These are phyloP conservation scores for Hycleus cichorii DNA, from an alignment of 1,140 invertebrate species.

Conservation along the genomic window DNA sequence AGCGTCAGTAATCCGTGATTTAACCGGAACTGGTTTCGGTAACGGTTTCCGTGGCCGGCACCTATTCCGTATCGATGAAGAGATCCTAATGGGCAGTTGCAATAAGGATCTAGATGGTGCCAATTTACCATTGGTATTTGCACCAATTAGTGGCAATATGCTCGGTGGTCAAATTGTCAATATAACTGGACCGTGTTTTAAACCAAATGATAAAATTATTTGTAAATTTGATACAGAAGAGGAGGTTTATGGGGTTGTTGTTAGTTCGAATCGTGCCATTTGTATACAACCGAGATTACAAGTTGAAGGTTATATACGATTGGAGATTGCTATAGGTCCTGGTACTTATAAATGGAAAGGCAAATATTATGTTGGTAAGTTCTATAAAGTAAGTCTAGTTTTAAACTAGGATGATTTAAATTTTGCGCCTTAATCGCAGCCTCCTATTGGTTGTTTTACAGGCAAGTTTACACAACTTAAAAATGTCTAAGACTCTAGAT, in stretches of 20 bases:
- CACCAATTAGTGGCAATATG: slow-evolving; percentile 92
- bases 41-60: slow-evolving; percentile 85
- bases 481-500: no score
- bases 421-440: no score
- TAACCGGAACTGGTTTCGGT: slow-evolving; percentile 75
- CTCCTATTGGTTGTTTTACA: no score
- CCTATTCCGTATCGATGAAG: slow-evolving; percentile 91
- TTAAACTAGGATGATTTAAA: no score
- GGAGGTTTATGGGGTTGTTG: slow-evolving; percentile 63
- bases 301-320: slow-evolving; percentile 84
- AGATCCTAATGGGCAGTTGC: slow-evolving; percentile 85
- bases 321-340: slow-evolving; percentile 78
- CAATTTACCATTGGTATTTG: slow-evolving; percentile 74
- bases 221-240: slow-evolving; percentile 73
- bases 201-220: slow-evolving; percentile 59
- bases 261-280: slow-evolving; percentile 74
- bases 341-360: slow-evolving; percentile 85
- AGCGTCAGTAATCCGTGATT: slow-evolving; percentile 70
- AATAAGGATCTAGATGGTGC: slow-evolving; percentile 84
- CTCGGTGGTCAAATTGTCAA: slow-evolving; percentile 90
- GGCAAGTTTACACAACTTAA: no score
- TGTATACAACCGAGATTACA: slow-evolving; percentile 84
- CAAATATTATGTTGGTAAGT: slow-evolving; percentile 81
- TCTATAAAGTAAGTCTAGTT: no score
- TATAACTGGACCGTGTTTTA: slow-evolving; percentile 89